These are phyloP conservation scores for Drosophila paucipuncta DNA, from an alignment of 2,888 invertebrate species.

Conservation along the genomic window DNA sequence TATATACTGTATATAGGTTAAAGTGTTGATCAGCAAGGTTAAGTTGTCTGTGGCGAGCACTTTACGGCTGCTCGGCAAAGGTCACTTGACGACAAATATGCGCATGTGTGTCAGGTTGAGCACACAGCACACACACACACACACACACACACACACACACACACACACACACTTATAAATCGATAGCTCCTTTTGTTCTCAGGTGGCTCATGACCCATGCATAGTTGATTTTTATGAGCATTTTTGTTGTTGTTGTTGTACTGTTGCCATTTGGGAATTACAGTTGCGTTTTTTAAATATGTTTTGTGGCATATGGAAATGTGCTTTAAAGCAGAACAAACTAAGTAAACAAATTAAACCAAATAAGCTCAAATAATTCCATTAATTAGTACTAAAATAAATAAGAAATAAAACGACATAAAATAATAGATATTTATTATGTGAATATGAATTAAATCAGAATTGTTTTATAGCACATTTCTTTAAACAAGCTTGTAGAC, in stretches of 20 bases:
- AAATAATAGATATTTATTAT: not conserved
- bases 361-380: not conserved
- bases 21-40: slow-evolving; percentile 64
- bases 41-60: slow-evolving; percentile 48
- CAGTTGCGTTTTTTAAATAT: slow-evolving; percentile 2
- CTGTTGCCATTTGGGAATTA: slow-evolving; percentile 4
- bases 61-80: slow-evolving; percentile 21
- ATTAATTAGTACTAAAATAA: not conserved
- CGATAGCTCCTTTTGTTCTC: slow-evolving; percentile 46
- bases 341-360: not conserved
- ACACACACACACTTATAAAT: slow-evolving; percentile 21
- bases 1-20: slow-evolving; percentile 6
- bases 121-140: slow-evolving; percentile 8
- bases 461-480: not conserved
- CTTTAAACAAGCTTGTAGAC: not conserved
- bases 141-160: not conserved
- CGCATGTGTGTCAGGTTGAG: slow-evolving; percentile 32
- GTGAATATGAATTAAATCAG: not conserved
- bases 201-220: slow-evolving; percentile 38
- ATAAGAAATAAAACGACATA: not conserved
- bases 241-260: slow-evolving; percentile 18
- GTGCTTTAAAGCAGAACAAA: not conserved
- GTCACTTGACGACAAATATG: slow-evolving; percentile 23
- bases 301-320: not conserved
- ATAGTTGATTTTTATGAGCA: slow-evolving; percentile 37